A percentile compares a stretch with the other conserved stretches of the same genome.
These are phyloP conservation scores for Gavia stellata DNA, from an alignment of 2,113 vertebrate species.

Conservation along the genomic window DNA sequence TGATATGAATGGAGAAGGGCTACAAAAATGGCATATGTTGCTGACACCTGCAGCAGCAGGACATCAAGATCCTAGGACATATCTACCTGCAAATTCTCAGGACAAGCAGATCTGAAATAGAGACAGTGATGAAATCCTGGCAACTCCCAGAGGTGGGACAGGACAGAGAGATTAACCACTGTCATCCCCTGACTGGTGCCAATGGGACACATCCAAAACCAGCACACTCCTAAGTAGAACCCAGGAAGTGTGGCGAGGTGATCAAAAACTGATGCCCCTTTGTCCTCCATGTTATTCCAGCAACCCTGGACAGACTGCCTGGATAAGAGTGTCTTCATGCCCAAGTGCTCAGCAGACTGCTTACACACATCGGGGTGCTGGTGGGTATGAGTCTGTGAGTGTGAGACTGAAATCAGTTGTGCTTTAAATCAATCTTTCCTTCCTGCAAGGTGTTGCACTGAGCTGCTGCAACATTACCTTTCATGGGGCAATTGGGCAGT, in stretches of 20 bases:
- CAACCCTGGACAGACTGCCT: background rate
- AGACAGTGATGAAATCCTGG: background rate
- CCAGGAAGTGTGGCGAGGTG: background rate
- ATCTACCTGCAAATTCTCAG: background rate
- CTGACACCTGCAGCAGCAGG: background rate
- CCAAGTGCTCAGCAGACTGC: background rate
- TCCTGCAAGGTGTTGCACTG: background rate
- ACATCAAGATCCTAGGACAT: background rate
- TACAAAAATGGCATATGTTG: background rate
- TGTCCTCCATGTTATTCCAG: background rate
- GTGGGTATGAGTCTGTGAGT: background rate
- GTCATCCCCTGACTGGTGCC: background rate
- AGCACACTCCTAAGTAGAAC: background rate
- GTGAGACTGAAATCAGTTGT: background rate
- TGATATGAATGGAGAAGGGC: background rate
- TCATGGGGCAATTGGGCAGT: background rate
- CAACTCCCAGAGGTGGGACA: background rate
- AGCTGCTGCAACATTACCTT: background rate
- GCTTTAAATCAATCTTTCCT: background rate
- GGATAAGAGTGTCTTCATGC: background rate
- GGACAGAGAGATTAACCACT: background rate
- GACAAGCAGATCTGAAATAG: background rate
- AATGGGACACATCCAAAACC: background rate
- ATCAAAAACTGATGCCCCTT: background rate
- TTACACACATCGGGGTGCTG: accelerated